These are phyloP conservation scores for Drosophila imparisetae DNA, from an alignment of 2,888 invertebrate species.

Conservation along the genomic window DNA sequence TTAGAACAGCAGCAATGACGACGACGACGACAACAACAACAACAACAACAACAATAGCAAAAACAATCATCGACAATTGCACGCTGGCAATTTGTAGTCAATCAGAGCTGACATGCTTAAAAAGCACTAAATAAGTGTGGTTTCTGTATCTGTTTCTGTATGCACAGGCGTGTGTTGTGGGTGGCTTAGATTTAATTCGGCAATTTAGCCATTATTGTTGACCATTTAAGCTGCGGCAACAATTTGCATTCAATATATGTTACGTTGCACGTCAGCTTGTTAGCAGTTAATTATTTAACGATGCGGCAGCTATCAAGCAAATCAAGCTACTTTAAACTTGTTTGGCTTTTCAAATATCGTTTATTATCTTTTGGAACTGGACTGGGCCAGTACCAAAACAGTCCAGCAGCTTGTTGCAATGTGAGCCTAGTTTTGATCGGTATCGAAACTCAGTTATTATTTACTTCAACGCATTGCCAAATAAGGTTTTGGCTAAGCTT, in stretches of 20 bases:
- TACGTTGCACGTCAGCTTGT: conserved; percentile 26
- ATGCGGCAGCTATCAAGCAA: conserved; percentile 11
- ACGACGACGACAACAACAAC: not conserved
- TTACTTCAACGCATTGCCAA: not conserved
- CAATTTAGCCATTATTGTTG: conserved; percentile 50
- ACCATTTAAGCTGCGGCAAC: conserved; percentile 30
- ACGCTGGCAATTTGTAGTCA: conserved; percentile 35
- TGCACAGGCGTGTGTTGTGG: conserved; percentile 12
- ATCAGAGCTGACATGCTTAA: conserved; percentile 47
- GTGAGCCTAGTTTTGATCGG: conserved; percentile 1
- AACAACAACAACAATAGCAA: conserved; percentile 11
- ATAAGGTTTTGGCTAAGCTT: conserved; percentile 5
- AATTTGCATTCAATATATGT: conserved; percentile 45
- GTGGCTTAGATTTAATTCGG: conserved; percentile 37
- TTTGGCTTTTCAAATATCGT: conserved; percentile 6
- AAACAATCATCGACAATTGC: conserved; percentile 36
- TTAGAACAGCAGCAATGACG: conserved; percentile 30
- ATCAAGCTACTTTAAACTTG: conserved; percentile 2
- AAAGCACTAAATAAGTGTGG: conserved; percentile 20
- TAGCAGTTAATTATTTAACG: conserved; percentile 59
- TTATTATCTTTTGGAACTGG: not conserved
- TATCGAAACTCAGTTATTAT: conserved; percentile 8
- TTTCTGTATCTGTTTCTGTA: conserved; percentile 3
- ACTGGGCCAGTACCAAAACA: not conserved
- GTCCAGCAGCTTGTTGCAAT: conserved; percentile 8